Conservation (phyloP, 2,113 vertebrate genomes). For the Oreocharis arfaki region DNA sequence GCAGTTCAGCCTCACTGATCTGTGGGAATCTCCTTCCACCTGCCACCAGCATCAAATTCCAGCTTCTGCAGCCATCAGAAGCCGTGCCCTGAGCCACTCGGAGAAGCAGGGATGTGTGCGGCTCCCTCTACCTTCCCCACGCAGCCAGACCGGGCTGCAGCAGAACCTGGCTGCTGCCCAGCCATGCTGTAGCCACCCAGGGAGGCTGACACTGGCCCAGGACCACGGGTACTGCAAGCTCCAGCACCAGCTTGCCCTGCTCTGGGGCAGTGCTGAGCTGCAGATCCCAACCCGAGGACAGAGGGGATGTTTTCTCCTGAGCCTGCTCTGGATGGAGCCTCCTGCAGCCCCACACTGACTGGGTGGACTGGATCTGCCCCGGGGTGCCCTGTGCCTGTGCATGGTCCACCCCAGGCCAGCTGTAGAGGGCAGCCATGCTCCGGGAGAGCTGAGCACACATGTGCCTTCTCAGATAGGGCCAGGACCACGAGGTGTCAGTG, state of each 20-base stretch:
- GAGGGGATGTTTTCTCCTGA: background rate
- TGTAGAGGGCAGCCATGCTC: fast-evolving
- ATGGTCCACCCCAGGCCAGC: background rate
- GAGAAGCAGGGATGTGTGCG: background rate
- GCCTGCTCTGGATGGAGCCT: background rate
- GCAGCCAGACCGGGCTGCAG: background rate
- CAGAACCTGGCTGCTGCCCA: background rate
- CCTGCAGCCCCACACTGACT: background rate
- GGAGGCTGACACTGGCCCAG: background rate
- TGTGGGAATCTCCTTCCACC: background rate
- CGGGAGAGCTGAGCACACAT: fast-evolving
- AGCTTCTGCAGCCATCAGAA: background rate
- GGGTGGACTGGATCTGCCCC: background rate
- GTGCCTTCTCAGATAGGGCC: background rate
- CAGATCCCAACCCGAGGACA: background rate
- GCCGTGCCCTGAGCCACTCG: background rate
- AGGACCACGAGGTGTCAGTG: background rate
- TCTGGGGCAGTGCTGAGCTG: background rate
- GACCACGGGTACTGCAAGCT: background rate
- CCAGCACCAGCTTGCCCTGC: background rate
- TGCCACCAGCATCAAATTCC: background rate
- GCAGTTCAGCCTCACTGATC: background rate
- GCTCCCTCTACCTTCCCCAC: background rate
- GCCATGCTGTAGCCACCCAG: background rate
- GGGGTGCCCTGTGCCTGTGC: background rate